Evolutionary conservation across 1,140 invertebrate genomes (phyloP).

Genomic region (Oedothorax gibbosus): DNA sequence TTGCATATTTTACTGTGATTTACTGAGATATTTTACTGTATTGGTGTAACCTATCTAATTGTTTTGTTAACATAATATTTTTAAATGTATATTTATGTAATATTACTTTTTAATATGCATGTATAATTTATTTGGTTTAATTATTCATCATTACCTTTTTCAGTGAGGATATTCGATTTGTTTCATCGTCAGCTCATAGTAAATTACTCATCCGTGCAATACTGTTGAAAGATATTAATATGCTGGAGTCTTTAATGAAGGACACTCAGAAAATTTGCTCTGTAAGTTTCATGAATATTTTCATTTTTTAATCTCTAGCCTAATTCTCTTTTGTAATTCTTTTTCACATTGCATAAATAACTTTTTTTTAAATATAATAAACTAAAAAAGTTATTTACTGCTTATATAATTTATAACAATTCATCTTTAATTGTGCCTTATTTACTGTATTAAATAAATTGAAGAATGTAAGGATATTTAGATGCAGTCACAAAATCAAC

Average conservation of each 20-base stretch:
- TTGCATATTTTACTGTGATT: too few species aligned
- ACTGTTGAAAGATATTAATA: conserved; percentile 65
- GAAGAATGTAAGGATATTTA: too few species aligned
- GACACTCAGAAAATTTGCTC: conserved; percentile 67
- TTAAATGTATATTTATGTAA: too few species aligned
- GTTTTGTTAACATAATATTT: too few species aligned
- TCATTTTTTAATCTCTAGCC: neutral
- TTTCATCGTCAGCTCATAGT: conserved; percentile 69
- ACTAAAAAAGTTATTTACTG: too few species aligned
- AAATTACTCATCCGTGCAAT: conserved; percentile 70
- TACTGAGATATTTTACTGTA: too few species aligned
- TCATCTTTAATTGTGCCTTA: too few species aligned
- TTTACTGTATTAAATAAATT: too few species aligned
- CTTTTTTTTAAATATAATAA: neutral
- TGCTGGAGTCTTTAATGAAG: conserved; percentile 66
- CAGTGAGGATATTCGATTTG: conserved; percentile 68
- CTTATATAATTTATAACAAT: too few species aligned
- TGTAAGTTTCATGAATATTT: conserved; percentile 63
- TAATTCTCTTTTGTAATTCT: neutral
- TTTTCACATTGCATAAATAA: neutral
- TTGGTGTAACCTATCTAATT: too few species aligned
- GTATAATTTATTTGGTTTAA: neutral
- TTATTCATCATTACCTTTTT: neutral
- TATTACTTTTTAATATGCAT: neutral
- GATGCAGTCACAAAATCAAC: too few species aligned